Base-by-base conservation (phyloP, 2,797 vertebrate species). In the Neopelma chrysocephalum region DNA sequence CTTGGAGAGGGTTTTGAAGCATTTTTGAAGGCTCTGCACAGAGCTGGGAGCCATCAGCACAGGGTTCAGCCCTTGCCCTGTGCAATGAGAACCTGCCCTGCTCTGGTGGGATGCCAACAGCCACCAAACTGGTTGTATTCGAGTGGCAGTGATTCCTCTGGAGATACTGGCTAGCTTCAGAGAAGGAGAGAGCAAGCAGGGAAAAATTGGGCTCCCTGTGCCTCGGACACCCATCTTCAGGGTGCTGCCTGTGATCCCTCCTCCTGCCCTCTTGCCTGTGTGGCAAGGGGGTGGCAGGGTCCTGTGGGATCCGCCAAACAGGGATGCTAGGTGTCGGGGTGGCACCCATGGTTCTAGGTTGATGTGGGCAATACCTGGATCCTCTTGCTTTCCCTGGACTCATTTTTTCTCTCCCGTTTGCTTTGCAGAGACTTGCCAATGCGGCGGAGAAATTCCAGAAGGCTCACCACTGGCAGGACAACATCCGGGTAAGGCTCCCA, bases 361-460 rank as follows among this genome's bases (percentile, higher is more conserved):
- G 70, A 6, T 0, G 2, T 8, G 40, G 68, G 40, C 57, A 6
- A 6, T 38, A 31, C 38, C 32, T 2, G 0, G 6, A 10, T 71
- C 31, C 32, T 38, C 45, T 62, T 4, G 1, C 47, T 43, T 57
- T 75, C 53, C 69, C 19, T 15, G 1, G 68, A 48, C 88, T 96
- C 75, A 82, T 23, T 34, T 69, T 18, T 79, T 15, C 76, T 97
- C 72, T 97, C 68, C 80, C 5, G 0, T 51, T 96, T 92, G 85
- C 94, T 89, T 96, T 97, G 57, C 97, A 99, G 99, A 99, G 98
- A 96, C 96, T 99, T 94, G 99, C 99, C 65, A 98, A 96, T 4
- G 99, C 99, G 3, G 99, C 99, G 0, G 99, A 99, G 97, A 98
- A 97, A 93, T 99, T 99, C 97, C 99, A 99, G 98, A 99, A 98